phyloP scores from a whole-genome alignment of 2,797 vertebrate genomes.

The Phylloscopus collybita region DNA sequence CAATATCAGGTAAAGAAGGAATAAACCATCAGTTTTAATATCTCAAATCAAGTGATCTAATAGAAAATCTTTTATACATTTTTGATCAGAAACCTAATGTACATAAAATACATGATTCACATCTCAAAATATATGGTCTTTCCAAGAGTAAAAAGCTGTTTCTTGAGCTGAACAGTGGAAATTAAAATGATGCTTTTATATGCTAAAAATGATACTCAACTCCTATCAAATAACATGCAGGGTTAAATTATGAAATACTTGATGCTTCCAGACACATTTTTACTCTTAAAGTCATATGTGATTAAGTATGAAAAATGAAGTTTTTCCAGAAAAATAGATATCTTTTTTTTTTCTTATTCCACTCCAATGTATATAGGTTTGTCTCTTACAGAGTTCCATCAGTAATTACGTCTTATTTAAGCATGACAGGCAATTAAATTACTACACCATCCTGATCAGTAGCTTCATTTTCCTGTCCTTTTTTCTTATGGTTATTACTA shows the following conservation, averaged over 20 bases:
- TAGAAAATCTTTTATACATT: neutral
- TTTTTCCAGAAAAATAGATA: rapidly evolving
- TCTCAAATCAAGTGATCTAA: neutral
- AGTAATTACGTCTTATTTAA: neutral
- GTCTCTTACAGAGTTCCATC: neutral
- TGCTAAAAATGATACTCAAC: neutral
- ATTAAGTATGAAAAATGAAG: neutral
- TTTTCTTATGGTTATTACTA: neutral
- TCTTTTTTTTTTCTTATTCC: neutral
- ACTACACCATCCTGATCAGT: neutral
- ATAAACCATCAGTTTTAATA: neutral
- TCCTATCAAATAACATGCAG: rapidly evolving
- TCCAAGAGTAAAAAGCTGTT: neutral
- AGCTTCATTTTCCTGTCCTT: neutral
- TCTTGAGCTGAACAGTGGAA: neutral
- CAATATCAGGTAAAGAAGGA: neutral
- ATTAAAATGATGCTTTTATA: neutral
- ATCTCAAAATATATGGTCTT: neutral
- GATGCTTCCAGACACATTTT: neutral
- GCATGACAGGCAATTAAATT: neutral
- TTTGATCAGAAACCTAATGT: neutral
- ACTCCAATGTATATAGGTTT: neutral
- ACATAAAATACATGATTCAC: neutral
- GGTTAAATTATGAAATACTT: neutral
- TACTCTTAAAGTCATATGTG: neutral